Evolutionary conservation across 2,888 invertebrate genomes (phyloP).

Genomic region (Pristionchus mayeri): DNA sequence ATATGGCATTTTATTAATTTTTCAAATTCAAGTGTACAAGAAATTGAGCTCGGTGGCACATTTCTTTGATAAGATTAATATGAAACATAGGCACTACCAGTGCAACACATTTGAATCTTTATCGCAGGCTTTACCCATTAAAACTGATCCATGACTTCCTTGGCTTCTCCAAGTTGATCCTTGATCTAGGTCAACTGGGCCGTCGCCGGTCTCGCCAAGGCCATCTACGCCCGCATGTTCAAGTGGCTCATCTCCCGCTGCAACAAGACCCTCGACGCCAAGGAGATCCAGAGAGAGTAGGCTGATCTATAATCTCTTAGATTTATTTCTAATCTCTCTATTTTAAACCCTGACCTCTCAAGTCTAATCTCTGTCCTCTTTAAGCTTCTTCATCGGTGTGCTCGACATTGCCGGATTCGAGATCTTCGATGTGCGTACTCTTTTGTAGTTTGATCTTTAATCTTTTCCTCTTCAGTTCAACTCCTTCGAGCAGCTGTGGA

Average conservation of each 20-base stretch:
- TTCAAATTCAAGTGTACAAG: background rate
- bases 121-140: no score
- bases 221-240: constrained; percentile 79
- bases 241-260: constrained; percentile 96
- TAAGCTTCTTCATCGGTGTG: constrained; percentile 89
- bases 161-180: no score
- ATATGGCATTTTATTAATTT: background rate
- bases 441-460: constrained; percentile 17
- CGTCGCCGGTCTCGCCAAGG: constrained; percentile 79
- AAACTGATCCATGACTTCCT: no score
- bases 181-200: constrained; percentile 76
- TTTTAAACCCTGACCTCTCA: no score
- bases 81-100: no score
- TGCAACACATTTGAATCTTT: no score
- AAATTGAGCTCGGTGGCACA: no score
- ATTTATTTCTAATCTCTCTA: background rate
- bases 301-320: background rate
- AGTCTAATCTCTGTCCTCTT: background rate
- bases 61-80: no score
- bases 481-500: constrained; percentile 97
- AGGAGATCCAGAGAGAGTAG: constrained; percentile 87
- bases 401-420: constrained; percentile 80
- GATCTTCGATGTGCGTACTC: constrained; percentile 80
- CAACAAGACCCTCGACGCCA: constrained; percentile 97
- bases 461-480: constrained; percentile 84